Evolutionary conservation across 2,113 vertebrate species (phyloP).

Genomic region (Panurus biarmicus): DNA sequence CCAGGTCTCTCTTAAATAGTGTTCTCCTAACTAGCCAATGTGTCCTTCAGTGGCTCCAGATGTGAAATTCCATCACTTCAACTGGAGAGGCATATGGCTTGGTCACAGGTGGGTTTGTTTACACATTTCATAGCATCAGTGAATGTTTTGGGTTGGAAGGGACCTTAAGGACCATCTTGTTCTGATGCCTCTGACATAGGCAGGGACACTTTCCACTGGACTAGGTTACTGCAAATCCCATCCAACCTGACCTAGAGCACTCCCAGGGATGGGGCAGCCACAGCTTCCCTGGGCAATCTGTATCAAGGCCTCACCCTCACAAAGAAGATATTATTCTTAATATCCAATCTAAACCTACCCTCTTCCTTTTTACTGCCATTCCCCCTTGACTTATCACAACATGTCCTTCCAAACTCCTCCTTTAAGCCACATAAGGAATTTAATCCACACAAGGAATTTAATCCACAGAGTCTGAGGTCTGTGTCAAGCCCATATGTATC

Average conservation of each 20-base stretch:
- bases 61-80: neutral
- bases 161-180: neutral
- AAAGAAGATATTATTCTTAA: neutral
- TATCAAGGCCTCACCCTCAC: neutral
- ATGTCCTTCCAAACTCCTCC: neutral
- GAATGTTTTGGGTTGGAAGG: neutral
- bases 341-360: neutral
- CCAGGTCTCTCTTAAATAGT: neutral
- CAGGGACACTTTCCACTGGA: neutral
- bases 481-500: neutral
- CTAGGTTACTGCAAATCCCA: neutral
- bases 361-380: neutral
- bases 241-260: neutral
- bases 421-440: neutral
- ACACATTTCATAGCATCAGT: neutral
- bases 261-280: neutral
- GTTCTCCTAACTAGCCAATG: neutral
- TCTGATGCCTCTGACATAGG: fast-evolving
- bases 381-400: neutral
- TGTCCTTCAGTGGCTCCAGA: too few species aligned
- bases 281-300: neutral
- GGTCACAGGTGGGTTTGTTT: neutral
- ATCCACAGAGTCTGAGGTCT: neutral
- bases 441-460: neutral
- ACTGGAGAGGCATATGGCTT: fast-evolving